phyloP scores from a whole-genome alignment of 2,888 invertebrate species.

The Cheilosia urbana region DNA sequence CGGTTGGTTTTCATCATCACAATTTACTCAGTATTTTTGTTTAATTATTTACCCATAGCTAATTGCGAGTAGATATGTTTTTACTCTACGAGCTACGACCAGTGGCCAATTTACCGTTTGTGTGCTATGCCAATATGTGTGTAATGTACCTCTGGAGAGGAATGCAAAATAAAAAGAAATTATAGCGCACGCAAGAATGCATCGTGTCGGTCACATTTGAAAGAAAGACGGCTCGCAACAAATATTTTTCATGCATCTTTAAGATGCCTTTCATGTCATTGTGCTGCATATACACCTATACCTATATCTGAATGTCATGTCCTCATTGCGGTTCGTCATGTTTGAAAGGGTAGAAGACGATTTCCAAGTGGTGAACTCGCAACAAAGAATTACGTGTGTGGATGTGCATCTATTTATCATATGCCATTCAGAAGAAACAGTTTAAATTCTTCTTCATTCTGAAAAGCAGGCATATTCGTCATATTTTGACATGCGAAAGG shows the following conservation, averaged over 20 bases:
- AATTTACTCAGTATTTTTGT: conserved; percentile 48
- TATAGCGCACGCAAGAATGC: conserved; percentile 26
- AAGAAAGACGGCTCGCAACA: conserved; percentile 10
- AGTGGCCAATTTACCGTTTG: conserved; percentile 64
- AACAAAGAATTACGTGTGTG: background rate
- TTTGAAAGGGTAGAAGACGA: conserved; percentile 16
- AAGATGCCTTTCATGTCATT: conserved; percentile 39
- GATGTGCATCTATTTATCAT: conserved; percentile 25
- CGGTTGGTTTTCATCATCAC: conserved; percentile 64
- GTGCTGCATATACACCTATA: background rate
- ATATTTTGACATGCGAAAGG: conserved; percentile 5
- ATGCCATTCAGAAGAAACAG: conserved; percentile 16
- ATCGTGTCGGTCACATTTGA: conserved; percentile 15
- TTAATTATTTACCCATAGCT: conserved; percentile 69
- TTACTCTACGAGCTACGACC: conserved; percentile 16
- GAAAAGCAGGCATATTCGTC: conserved; percentile 6
- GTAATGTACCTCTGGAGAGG: conserved; percentile 4
- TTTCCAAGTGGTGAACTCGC: conserved; percentile 27
- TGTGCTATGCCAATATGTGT: conserved; percentile 12
- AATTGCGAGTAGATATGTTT: conserved; percentile 50
- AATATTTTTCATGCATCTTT: conserved; percentile 50
- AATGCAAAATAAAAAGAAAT: conserved; percentile 40
- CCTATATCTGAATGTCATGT: conserved; percentile 26
- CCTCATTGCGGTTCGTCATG: conserved; percentile 3
- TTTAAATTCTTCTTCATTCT: conserved; percentile 14